A percentile compares a stretch with the other conserved stretches of the same genome.
Conservation (phyloP, 2,113 vertebrate genomes). For the Megaptera novaeangliae region DNA sequence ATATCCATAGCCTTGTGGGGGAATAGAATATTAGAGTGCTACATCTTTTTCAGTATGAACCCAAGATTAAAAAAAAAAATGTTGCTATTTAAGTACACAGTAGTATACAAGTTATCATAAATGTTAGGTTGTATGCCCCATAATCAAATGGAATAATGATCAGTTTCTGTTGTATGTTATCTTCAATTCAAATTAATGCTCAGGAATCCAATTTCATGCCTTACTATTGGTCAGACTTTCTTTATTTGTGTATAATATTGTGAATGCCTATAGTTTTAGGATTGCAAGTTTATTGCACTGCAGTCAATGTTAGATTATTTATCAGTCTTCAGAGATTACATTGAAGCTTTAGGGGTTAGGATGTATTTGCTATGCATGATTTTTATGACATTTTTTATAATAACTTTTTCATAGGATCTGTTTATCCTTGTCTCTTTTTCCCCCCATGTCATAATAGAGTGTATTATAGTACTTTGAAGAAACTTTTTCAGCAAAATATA, state of each 20-base stretch:
- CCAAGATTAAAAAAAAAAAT: not conserved
- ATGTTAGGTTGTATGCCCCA: not conserved
- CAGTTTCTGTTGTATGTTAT: not conserved
- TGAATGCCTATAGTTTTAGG: not conserved
- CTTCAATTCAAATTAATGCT: not conserved
- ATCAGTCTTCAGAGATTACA: constrained; percentile 8
- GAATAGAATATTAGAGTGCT: not conserved
- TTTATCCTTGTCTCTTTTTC: not conserved
- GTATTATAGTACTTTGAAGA: not conserved
- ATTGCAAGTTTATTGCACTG: not conserved
- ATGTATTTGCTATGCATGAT: not conserved
- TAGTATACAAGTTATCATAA: not conserved
- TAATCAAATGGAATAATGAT: not conserved
- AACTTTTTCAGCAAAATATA: not conserved
- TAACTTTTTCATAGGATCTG: not conserved
- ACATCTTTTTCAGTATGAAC: constrained; percentile 1
- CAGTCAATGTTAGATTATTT: not conserved
- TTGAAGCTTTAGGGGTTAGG: not conserved
- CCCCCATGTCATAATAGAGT: not conserved
- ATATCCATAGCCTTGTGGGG: not conserved
- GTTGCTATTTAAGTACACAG: not conserved
- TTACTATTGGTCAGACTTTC: not conserved
- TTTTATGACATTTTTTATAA: not conserved
- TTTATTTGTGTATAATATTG: constrained; percentile 2
- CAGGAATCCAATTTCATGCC: not conserved